phyloP scores from a whole-genome alignment of 2,888 invertebrate species.

The Idaea straminata region DNA sequence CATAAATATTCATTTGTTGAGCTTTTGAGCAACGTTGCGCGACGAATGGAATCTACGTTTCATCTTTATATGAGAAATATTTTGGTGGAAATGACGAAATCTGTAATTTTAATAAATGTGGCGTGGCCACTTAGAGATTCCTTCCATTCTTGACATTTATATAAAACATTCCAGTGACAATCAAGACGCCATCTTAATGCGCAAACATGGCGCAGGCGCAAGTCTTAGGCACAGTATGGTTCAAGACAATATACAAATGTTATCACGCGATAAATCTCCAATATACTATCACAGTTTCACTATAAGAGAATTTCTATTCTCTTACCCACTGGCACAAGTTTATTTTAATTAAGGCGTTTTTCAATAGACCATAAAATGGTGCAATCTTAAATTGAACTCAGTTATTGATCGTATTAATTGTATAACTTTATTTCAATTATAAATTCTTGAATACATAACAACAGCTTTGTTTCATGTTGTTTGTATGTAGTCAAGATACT shows the following conservation, averaged over 20 bases:
- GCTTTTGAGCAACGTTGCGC: constrained; percentile 9
- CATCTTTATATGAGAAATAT: background rate
- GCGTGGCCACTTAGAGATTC: background rate
- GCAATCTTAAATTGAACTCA: too few relatives aligned
- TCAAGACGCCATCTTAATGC: background rate
- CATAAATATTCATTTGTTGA: constrained; percentile 9
- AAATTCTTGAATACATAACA: constrained; percentile 4
- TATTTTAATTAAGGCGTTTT: too few relatives aligned
- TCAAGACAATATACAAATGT: too few relatives aligned
- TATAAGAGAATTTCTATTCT: too few relatives aligned
- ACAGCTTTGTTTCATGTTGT: background rate
- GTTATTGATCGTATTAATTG: constrained; percentile 6
- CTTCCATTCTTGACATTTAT: background rate
- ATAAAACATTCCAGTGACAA: background rate
- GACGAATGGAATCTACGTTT: constrained; percentile 8
- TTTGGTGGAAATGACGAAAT: background rate
- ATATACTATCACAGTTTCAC: too few relatives aligned
- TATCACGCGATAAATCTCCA: too few relatives aligned
- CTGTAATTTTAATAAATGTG: background rate
- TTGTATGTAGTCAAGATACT: too few relatives aligned
- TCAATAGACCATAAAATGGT: too few relatives aligned
- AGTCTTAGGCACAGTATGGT: too few relatives aligned
- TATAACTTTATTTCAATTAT: constrained; percentile 10
- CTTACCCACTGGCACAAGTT: too few relatives aligned
- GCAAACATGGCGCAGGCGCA: background rate